Percentiles rank a stretch among this genome's conserved stretches.
These are phyloP conservation scores for Anguilla megastoma DNA, from an alignment of 2,797 vertebrate genomes.

Conservation along the genomic window DNA sequence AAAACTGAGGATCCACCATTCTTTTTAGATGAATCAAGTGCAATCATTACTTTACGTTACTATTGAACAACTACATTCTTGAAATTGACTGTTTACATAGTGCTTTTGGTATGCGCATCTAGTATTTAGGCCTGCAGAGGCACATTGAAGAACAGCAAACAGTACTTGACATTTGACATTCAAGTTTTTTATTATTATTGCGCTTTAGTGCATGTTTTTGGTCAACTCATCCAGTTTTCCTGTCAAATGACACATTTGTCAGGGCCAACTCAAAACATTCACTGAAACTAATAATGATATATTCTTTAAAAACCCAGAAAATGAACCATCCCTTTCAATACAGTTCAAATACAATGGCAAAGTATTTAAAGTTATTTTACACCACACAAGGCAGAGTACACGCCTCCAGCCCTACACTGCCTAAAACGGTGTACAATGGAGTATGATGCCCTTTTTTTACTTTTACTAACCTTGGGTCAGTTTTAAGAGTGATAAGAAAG, in stretches of 20 bases:
- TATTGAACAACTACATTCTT: slow-evolving; percentile 15
- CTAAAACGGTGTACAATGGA: background rate
- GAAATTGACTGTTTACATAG: slow-evolving; percentile 19
- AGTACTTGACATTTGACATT: background rate
- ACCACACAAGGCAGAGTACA: background rate
- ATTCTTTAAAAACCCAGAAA: background rate
- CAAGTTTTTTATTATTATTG: background rate
- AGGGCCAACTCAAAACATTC: background rate
- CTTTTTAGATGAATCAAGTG: slow-evolving; percentile 20
- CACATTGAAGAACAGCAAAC: background rate
- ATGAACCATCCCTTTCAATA: background rate
- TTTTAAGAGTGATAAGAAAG: background rate
- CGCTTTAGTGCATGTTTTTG: background rate
- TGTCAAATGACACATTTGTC: background rate
- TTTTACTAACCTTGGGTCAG: background rate
- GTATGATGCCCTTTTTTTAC: background rate
- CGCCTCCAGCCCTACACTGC: background rate
- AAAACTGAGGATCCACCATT: slow-evolving; percentile 16
- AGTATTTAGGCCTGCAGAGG: slow-evolving; percentile 3
- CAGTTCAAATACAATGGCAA: background rate
- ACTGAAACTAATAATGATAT: background rate
- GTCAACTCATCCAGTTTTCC: no score
- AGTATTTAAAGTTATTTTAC: background rate
- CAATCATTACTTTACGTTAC: slow-evolving; percentile 22
- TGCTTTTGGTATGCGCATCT: slow-evolving; percentile 16